Evolutionary conservation across 2,888 invertebrate species (phyloP), one percentile per base, ranked within the genome.

Genomic region (Melieria crassipennis): DNA sequence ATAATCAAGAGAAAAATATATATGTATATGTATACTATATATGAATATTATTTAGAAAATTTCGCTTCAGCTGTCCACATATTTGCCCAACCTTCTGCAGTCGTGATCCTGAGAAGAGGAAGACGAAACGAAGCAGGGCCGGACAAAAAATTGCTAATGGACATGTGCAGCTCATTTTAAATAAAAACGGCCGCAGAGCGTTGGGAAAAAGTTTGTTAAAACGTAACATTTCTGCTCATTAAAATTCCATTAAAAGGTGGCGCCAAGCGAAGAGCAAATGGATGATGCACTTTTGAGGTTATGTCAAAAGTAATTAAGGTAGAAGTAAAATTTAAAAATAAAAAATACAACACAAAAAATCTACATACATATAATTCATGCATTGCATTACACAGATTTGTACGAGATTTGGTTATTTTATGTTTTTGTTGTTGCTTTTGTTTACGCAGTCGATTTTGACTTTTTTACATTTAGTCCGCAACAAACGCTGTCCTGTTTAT

Each of bases 251-350:
- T 30, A 30, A 30, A 30, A 30, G 30, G 30, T 30, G 30, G 30
- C 30, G 30, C 30, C 30, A 30, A 30, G 30, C 30, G 30, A 30
- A 30, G 30, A 30, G 30, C 30, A 30, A 30, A 30, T 30, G 30
- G 30, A 30, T 30, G 30, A 64, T 62, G 65, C 52, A 42, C 42
- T 69, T 68, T 64, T 52, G 62, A 65, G 48, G n/a, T 57, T 62
- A 47, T 70, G 74, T 71, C 73, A 69, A 70, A 73, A 61, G 71
- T 65, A 71, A 69, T 73, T 64, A 71, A 47, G 58, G 11, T 56
- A 13, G 30, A 30, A 63, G 50, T 0, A 61, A 68, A 68, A 63
- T 69, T 46, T 43, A 58, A 58, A 10, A 9, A 9, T 7, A 58
- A 4, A 4, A 30, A 58, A 30, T 4, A 58, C n/a, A 7, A 16